Evolutionary conservation across 2,797 vertebrate genomes (phyloP).

Genomic region (Dipus sagitta): DNA sequence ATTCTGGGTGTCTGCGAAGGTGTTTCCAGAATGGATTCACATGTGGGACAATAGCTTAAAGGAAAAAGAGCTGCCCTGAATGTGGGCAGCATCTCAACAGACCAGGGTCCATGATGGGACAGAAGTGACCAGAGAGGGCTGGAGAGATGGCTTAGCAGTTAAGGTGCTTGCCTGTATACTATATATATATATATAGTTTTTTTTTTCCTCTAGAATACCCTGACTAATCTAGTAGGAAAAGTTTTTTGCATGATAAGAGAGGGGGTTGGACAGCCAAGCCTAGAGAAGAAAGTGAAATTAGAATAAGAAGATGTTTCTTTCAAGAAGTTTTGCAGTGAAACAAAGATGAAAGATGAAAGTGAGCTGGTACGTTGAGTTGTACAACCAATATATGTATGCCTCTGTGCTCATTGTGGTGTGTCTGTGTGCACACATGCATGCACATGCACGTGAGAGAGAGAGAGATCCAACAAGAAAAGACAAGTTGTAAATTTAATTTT

Average conservation of each 20-base stretch:
- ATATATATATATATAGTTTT: too few species aligned
- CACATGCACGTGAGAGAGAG: neutral
- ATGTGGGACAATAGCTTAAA: neutral
- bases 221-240: neutral
- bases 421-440: neutral
- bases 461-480: neutral
- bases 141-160: too few species aligned
- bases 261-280: neutral
- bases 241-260: neutral
- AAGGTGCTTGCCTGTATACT: too few species aligned
- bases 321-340: neutral
- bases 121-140: neutral
- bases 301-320: neutral
- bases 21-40: neutral
- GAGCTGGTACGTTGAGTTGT: neutral
- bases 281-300: neutral
- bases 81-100: neutral
- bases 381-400: neutral
- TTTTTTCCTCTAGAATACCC: neutral
- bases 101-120: neutral
- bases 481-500: neutral
- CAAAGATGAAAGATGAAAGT: neutral
- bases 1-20: neutral
- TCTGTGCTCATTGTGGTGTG: neutral
- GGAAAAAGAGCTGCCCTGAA: neutral